Percentiles rank a stretch among this genome's conserved stretches.
These are phyloP conservation scores for Nothoprocta perdicaria DNA, from an alignment of 2,113 vertebrate genomes.

Conservation along the genomic window DNA sequence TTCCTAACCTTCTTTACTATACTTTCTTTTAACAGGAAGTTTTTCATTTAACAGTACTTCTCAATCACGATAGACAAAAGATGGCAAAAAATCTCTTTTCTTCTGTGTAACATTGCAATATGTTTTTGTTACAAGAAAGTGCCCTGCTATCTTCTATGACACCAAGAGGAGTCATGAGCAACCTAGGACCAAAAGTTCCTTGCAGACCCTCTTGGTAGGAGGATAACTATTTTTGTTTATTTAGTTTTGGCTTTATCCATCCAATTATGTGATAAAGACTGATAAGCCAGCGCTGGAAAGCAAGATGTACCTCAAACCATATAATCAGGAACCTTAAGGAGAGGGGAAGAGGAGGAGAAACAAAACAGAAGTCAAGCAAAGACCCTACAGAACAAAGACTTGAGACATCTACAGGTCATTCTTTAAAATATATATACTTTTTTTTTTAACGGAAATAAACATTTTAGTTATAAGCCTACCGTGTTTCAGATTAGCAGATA, in stretches of 20 bases:
- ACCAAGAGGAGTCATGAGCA: rapidly evolving
- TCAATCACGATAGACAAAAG: background rate
- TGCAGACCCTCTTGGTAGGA: background rate
- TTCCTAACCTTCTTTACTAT: background rate
- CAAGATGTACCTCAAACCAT: background rate
- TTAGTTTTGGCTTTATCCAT: background rate
- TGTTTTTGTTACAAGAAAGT: background rate
- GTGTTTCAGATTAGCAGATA: conserved; percentile 59
- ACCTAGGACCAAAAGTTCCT: background rate
- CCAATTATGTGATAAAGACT: background rate
- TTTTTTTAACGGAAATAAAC: conserved; percentile 52
- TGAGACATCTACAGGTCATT: background rate
- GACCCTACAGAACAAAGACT: conserved; percentile 1
- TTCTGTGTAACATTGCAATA: background rate
- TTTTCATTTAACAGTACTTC: background rate
- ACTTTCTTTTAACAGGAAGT: background rate
- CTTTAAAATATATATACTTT: background rate
- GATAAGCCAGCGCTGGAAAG: background rate
- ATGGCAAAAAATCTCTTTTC: background rate
- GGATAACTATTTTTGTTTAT: background rate
- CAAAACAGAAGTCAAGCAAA: conserved; percentile 1
- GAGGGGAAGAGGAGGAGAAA: rapidly evolving
- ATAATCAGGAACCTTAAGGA: background rate
- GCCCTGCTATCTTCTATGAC: background rate
- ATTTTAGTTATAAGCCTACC: conserved; percentile 28